Base-by-base conservation (phyloP, 2,797 vertebrate species). In the Betta splendens region DNA sequence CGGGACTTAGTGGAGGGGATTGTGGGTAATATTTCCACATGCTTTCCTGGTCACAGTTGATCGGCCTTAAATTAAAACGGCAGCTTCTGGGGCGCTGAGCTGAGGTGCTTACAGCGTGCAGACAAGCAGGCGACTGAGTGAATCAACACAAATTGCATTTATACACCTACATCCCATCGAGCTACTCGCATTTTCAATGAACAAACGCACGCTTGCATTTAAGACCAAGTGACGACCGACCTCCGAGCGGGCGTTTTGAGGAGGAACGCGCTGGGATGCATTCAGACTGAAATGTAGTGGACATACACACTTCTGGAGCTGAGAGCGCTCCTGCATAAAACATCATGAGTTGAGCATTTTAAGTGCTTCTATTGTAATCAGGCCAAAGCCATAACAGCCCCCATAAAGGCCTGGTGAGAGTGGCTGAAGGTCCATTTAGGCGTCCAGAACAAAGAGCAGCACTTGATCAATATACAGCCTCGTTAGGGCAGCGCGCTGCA, bases 321-420 rank as follows among this genome's bases (percentile, higher is more conserved):
- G 54, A 50, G 76, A 47, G 15, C 75, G 76, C 72, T 83, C 71
- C 48, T 87, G 86, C 80, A 87, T 90, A 84, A 89, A 88, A 86
- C 86, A 89, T 88, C 80, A 82, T 61, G 20, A 66, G 39, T 38
- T 69, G 81, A 85, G 68, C 76, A 75, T 83, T 82, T 82, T 88
- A 88, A 90, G 84, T 88, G 89, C 84, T 79, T 67, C 82, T 71
- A 81, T 86, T 87, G 84, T 86, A 79, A 89, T 87, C 81, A 84
- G 82, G 64, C 75, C 56, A 43, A 68, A 74, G 78, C 77, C 73
- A 70, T 84, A 86, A 83, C 76, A 66, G 73, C 75, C 64, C 58
- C 63, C 68, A 75, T 83, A 79, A 85, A 83, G 77, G 60, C 49
- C 75, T 53, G 62, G 52, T 28, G 72, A 81, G 77, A 84, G 84